Evolutionary conservation across 1,140 invertebrate genomes (phyloP).

Genomic region (Portunus trituberculatus): DNA sequence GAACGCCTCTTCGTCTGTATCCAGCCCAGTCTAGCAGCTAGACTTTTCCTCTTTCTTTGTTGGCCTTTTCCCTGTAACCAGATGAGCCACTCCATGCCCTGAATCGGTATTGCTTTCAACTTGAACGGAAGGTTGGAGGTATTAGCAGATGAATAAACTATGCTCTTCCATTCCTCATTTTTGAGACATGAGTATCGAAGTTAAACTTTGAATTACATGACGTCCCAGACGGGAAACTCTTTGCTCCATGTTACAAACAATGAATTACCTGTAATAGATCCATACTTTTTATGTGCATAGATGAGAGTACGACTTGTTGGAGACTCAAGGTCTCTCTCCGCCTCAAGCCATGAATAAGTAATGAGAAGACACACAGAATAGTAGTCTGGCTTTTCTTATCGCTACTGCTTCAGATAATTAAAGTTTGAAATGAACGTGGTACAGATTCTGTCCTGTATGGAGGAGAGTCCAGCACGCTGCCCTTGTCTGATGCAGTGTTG

Average conservation of each 20-base stretch:
- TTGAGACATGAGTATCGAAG: constrained; percentile 52
- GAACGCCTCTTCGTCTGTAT: background rate
- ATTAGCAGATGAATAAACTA: background rate
- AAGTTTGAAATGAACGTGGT: background rate
- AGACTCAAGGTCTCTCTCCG: background rate
- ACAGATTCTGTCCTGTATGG: background rate
- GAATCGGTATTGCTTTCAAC: background rate
- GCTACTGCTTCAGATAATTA: background rate
- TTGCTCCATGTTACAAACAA: constrained; percentile 11
- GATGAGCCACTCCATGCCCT: background rate
- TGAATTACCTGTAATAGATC: background rate
- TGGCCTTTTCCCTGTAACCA: background rate
- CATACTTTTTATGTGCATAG: background rate
- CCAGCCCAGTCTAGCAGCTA: background rate
- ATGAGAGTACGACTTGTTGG: background rate
- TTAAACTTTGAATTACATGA: constrained; percentile 40
- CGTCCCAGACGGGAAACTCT: constrained; percentile 6
- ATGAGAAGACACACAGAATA: constrained; percentile 27
- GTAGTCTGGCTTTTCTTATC: background rate
- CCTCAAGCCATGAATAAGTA: constrained; percentile 49
- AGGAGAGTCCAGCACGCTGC: background rate
- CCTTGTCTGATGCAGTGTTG: background rate
- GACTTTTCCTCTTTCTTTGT: background rate
- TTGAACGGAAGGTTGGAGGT: background rate
- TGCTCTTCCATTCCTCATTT: background rate